phyloP scores from a whole-genome alignment of 2,888 invertebrate genomes.

The Drosophila nigritarsus region DNA sequence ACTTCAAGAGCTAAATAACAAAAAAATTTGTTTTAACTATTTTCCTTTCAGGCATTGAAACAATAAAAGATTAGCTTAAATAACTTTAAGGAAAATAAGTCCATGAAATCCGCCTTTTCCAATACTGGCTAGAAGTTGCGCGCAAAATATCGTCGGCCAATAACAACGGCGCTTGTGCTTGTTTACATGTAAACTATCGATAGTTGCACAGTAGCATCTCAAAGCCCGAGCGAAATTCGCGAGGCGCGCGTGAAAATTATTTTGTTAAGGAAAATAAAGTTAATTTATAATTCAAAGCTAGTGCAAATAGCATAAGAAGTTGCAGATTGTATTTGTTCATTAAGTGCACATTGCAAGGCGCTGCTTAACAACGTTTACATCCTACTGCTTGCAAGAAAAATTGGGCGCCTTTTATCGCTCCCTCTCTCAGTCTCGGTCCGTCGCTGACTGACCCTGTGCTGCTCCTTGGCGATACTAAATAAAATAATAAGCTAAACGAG shows the following conservation, averaged over 20 bases:
- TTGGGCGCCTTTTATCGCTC: slow-evolving; percentile 69
- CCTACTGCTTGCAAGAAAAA: slow-evolving; percentile 47
- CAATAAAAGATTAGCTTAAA: background rate
- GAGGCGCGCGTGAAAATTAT: slow-evolving; percentile 71
- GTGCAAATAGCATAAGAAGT: slow-evolving; percentile 26
- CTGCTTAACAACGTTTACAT: slow-evolving; percentile 29
- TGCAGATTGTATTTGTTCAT: slow-evolving; percentile 14
- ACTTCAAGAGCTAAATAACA: background rate
- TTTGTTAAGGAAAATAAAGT: slow-evolving; percentile 32
- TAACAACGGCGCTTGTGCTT: slow-evolving; percentile 25
- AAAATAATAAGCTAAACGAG: slow-evolving; percentile 25
- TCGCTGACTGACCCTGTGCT: slow-evolving; percentile 28
- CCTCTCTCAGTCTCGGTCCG: slow-evolving; percentile 7
- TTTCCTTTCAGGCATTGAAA: background rate
- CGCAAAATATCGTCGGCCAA: slow-evolving; percentile 51
- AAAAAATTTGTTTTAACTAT: too few species aligned
- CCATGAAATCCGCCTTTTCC: background rate
- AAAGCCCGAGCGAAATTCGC: slow-evolving; percentile 63
- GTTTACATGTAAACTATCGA: slow-evolving; percentile 43
- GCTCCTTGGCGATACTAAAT: slow-evolving; percentile 17
- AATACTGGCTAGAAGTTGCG: slow-evolving; percentile 39
- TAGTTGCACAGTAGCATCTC: slow-evolving; percentile 49
- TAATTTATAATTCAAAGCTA: slow-evolving; percentile 20
- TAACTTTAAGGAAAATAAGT: background rate
- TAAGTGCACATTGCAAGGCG: slow-evolving; percentile 25